phyloP scores from a whole-genome alignment of 2,888 invertebrate genomes.

The Polylopha cassiicola region DNA sequence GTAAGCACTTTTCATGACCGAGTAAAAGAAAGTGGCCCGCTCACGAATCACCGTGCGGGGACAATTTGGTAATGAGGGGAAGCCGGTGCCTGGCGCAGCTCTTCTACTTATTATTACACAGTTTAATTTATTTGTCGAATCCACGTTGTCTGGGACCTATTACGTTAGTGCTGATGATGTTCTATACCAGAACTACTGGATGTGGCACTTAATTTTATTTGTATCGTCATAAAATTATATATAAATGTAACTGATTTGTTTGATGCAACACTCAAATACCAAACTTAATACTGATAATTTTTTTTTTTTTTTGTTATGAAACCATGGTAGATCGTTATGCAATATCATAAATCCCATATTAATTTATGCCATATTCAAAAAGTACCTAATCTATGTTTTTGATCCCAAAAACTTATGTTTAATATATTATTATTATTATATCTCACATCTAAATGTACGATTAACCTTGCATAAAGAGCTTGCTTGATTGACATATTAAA shows the following conservation, averaged over 20 bases:
- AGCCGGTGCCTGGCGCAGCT: constrained; percentile 57
- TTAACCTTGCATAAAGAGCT: too few relatives aligned
- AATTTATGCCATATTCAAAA: too few relatives aligned
- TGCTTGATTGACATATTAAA: too few relatives aligned
- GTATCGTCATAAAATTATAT: neutral
- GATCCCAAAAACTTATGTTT: too few relatives aligned
- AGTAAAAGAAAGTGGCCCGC: constrained; percentile 48
- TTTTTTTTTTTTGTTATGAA: too few relatives aligned
- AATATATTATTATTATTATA: too few relatives aligned
- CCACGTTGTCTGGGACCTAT: constrained; percentile 48
- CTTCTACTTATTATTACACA: constrained; percentile 55
- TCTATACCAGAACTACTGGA: constrained; percentile 23
- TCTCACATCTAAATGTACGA: too few relatives aligned
- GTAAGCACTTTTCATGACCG: constrained; percentile 35
- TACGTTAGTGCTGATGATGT: constrained; percentile 34
- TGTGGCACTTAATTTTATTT: constrained; percentile 24
- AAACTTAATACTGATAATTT: too few relatives aligned
- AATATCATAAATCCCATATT: too few relatives aligned
- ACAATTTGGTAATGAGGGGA: constrained; percentile 65
- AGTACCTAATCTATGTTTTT: too few relatives aligned
- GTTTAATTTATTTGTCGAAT: constrained; percentile 66
- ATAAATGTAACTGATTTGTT: constrained; percentile 14
- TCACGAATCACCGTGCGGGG: constrained; percentile 50
- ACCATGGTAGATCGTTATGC: too few relatives aligned
- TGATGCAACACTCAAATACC: too few relatives aligned